These are phyloP conservation scores for Stenopsyche tienmushanensis DNA, from an alignment of 1,140 invertebrate genomes.

Conservation along the genomic window DNA sequence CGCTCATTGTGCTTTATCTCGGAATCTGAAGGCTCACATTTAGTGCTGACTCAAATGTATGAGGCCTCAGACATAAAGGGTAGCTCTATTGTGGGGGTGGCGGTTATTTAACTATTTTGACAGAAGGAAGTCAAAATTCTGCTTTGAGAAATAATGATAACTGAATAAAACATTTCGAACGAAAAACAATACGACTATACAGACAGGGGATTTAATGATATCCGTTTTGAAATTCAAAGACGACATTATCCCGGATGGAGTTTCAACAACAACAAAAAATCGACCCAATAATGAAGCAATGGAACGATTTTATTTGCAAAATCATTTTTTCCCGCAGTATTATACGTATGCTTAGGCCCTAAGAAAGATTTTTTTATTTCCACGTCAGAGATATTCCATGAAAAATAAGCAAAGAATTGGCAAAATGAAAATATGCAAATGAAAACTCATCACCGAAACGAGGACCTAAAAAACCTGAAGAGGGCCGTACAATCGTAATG, in stretches of 20 bases:
- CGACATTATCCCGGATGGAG: conserved; percentile 1
- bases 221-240: conserved; percentile 17
- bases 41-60: not conserved
- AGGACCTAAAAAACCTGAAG: no score
- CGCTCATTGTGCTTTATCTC: conserved; percentile 24
- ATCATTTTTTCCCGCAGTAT: not conserved
- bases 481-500: no score
- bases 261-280: no score
- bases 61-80: not conserved
- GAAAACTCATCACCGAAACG: no score
- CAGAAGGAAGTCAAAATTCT: conserved; percentile 17
- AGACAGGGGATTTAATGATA: conserved; percentile 16
- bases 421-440: no score
- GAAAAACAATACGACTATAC: conserved; percentile 6
- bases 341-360: not conserved
- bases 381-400: no score
- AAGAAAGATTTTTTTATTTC: not conserved
- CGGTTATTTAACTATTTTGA: conserved; percentile 25
- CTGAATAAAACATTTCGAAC: conserved; percentile 14
- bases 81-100: not conserved
- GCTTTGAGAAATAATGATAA: conserved; percentile 22
- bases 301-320: no score
- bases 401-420: no score
- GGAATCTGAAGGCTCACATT: not conserved
- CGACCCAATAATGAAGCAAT: no score